Evolutionary conservation across 2,888 invertebrate genomes (phyloP).

Genomic region (Meliscaeva auricollis): DNA sequence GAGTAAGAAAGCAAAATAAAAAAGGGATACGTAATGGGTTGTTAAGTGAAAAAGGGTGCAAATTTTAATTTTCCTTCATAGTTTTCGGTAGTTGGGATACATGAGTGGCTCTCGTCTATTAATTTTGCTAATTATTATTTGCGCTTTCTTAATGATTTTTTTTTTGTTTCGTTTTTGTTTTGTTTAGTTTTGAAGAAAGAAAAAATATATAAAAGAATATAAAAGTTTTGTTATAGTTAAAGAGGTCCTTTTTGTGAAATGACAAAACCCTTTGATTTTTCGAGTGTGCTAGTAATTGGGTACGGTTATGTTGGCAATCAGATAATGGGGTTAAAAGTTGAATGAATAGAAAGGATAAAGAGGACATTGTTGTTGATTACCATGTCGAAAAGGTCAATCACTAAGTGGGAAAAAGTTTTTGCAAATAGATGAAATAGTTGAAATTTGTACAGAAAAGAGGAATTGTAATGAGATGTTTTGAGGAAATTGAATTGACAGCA

Average conservation of each 20-base stretch:
- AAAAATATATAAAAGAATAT: not conserved
- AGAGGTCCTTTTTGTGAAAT: not conserved
- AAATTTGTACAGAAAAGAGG: not conserved
- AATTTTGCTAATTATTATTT: constrained; percentile 1
- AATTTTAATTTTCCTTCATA: constrained; percentile 8
- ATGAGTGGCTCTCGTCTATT: not conserved
- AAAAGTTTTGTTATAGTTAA: not conserved
- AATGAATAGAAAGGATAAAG: not conserved
- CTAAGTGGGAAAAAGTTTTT: not conserved
- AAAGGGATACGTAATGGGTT: not conserved
- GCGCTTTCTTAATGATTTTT: not conserved
- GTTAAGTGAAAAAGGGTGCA: constrained; percentile 35
- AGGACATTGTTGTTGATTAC: not conserved
- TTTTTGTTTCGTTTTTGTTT: not conserved
- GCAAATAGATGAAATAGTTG: not conserved
- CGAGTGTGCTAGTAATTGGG: constrained; percentile 3
- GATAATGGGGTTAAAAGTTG: not conserved
- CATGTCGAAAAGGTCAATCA: constrained; percentile 17
- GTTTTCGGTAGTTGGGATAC: not conserved
- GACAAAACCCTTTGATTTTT: constrained; percentile 6
- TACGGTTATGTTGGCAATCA: not conserved
- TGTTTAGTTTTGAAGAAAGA: not conserved
- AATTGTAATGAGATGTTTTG: not conserved
- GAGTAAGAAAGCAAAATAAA: not conserved
- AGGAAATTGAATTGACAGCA: not conserved